Evolutionary conservation across 2,797 vertebrate species (phyloP), one percentile per base, ranked within the genome.

Genomic region (Carduelis carduelis): DNA sequence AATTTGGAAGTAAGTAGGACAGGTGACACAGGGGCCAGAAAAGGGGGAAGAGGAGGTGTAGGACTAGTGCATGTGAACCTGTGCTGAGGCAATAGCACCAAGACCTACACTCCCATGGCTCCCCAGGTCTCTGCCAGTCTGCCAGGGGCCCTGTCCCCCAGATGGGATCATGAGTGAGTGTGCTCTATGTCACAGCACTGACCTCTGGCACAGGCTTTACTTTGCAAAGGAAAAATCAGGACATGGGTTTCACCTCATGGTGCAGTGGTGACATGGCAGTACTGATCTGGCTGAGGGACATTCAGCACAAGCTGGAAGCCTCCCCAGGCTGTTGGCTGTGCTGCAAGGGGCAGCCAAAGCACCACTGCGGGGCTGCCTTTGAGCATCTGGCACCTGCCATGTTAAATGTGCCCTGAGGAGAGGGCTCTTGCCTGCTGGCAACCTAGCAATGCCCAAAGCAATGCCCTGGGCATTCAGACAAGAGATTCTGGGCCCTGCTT

Each of bases 101-200:
- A 59, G 19, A 27, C 10, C 43, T 65, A 6, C 46, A 3, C 6
- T 63, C 18, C 34, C 27, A 1, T 14, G 64, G n/a, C 53, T 92
- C 35, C 19, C 9, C 3, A 7, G 39, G 11, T 22, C 22, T 39
- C 35, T 44, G 32, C 39, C 55, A 64, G 28, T 32, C 59, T 56
- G 57, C 26, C 1, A 7, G 47, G 39, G 4, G 15, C 35, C 41
- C 30, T 4, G 2, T 71, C 23, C 21, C 39, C 26, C 1, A 2
- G 27, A 17, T 1, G 1, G 6, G 7, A 55, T 78, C 4, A 0
- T 27, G 53, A 22, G 3, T 4, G 17, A 26, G 11, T 1, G 1
- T 20, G 32, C 32, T 44, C 50, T 2, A 0, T 84, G 55, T 76
- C 32, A 70, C 55, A 87, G 6, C 23, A 12, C 34, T 66, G 76